Percentiles rank a stretch among this genome's conserved stretches.
phyloP scores from a whole-genome alignment of 2,888 invertebrate genomes.

The Tipula vernalis region DNA sequence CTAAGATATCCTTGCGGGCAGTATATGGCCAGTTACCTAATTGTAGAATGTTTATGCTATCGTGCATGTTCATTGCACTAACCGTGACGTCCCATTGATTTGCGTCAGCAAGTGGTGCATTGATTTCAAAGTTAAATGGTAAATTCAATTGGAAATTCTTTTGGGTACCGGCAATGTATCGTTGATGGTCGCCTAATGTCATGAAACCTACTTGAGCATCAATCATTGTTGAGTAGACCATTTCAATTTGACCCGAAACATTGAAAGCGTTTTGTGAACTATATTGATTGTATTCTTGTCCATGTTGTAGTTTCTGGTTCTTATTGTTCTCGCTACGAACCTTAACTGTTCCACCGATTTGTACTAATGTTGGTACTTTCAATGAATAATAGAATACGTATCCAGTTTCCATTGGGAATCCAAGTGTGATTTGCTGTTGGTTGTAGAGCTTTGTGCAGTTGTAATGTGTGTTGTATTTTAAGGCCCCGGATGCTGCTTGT shows the following conservation, averaged over 20 bases:
- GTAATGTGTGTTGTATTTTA: slow-evolving; percentile 38
- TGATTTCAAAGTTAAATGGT: slow-evolving; percentile 36
- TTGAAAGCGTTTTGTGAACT: slow-evolving; percentile 26
- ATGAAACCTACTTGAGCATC: slow-evolving; percentile 52
- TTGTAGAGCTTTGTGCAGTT: slow-evolving; percentile 48
- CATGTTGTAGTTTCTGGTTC: slow-evolving; percentile 11
- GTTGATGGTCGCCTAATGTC: slow-evolving; percentile 44
- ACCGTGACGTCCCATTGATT: neutral
- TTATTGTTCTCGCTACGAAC: slow-evolving; percentile 20
- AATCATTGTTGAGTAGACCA: slow-evolving; percentile 41
- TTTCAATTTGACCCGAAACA: slow-evolving; percentile 37
- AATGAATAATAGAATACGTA: slow-evolving; percentile 53
- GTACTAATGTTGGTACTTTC: slow-evolving; percentile 44
- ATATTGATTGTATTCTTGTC: neutral
- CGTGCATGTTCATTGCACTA: neutral
- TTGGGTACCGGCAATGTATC: slow-evolving; percentile 47
- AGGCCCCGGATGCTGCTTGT: slow-evolving; percentile 30
- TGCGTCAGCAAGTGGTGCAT: slow-evolving; percentile 23
- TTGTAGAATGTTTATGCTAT: slow-evolving; percentile 27
- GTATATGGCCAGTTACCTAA: slow-evolving; percentile 53
- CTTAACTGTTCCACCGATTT: slow-evolving; percentile 39
- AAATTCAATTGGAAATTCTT: slow-evolving; percentile 45
- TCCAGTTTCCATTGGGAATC: slow-evolving; percentile 57
- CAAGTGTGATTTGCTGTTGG: slow-evolving; percentile 44
- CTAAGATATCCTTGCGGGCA: slow-evolving; percentile 42